Percentiles rank a stretch among this genome's conserved stretches.
These are phyloP conservation scores for Lepidurus couesii DNA, from an alignment of 1,140 invertebrate species.

Conservation along the genomic window DNA sequence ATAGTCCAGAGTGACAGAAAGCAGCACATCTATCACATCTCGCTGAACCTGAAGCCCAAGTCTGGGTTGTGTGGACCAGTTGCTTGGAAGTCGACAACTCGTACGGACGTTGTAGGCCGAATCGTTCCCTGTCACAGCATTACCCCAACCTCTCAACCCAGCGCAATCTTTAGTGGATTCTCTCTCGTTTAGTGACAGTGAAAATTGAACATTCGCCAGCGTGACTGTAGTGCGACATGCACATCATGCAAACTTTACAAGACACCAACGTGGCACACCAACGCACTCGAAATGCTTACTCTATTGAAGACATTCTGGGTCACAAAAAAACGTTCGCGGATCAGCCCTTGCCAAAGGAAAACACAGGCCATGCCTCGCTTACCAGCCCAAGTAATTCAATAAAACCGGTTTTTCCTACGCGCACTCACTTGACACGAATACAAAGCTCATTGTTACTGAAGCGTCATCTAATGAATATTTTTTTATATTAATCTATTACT, in stretches of 20 bases:
- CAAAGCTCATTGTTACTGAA: neutral
- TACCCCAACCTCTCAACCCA: too few species aligned
- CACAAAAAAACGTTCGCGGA: neutral
- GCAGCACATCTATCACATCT: conserved; percentile 18
- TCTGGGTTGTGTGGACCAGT: neutral
- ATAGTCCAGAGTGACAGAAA: conserved; percentile 15
- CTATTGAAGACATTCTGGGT: neutral
- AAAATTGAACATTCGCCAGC: neutral
- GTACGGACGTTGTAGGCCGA: neutral
- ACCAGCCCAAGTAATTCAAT: neutral
- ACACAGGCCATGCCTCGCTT: neutral
- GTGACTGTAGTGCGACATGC: neutral
- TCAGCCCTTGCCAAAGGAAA: neutral
- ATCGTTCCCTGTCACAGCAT: neutral
- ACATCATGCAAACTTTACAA: neutral
- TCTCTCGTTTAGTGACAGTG: neutral
- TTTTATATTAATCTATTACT: neutral
- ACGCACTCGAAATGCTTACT: conserved; percentile 5
- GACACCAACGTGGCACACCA: neutral
- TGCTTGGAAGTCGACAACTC: neutral
- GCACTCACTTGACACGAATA: neutral
- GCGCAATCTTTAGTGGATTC: too few species aligned
- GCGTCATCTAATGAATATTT: neutral
- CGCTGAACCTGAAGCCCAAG: neutral
- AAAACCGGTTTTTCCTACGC: neutral